A percentile compares a stretch with the other conserved stretches of the same genome.
These are phyloP conservation scores for Mesochorus sp. DNA, from an alignment of 2,888 invertebrate species.

Conservation along the genomic window DNA sequence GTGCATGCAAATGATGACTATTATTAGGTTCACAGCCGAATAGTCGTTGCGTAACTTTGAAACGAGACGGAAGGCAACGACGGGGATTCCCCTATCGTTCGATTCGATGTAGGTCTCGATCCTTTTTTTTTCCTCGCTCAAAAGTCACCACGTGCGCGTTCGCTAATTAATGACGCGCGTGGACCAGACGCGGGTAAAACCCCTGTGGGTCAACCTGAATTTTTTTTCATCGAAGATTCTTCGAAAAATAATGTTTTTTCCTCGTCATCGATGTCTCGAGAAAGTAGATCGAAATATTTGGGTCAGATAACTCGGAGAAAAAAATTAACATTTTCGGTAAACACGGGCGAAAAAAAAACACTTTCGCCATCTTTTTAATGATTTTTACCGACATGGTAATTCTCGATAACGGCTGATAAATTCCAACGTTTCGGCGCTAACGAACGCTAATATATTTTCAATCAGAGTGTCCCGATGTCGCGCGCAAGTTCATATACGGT, in stretches of 20 bases:
- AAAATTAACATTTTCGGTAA: too few species aligned
- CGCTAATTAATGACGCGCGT: conserved; percentile 11
- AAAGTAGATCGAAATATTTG: neutral
- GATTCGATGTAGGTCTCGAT: conserved; percentile 38
- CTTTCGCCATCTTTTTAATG: too few species aligned
- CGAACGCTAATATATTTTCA: neutral
- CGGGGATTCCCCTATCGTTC: conserved; percentile 31
- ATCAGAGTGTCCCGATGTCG: neutral
- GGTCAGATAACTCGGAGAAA: neutral
- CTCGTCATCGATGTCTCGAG: neutral
- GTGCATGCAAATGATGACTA: conserved; percentile 21
- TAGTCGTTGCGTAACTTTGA: conserved; percentile 44
- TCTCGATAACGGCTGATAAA: too few species aligned
- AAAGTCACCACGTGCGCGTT: conserved; percentile 18
- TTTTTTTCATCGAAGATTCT: neutral
- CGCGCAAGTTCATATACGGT: neutral
- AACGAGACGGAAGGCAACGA: conserved; percentile 10
- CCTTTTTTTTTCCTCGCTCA: conserved; percentile 18
- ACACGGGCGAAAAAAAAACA: too few species aligned
- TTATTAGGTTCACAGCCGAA: neutral
- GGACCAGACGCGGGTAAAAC: neutral
- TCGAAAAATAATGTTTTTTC: neutral
- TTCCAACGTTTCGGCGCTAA: too few species aligned
- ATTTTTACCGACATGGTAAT: too few species aligned
- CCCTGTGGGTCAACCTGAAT: neutral